Evolutionary conservation across 2,888 invertebrate species (phyloP).

Genomic region (Meandrusa payeni): DNA sequence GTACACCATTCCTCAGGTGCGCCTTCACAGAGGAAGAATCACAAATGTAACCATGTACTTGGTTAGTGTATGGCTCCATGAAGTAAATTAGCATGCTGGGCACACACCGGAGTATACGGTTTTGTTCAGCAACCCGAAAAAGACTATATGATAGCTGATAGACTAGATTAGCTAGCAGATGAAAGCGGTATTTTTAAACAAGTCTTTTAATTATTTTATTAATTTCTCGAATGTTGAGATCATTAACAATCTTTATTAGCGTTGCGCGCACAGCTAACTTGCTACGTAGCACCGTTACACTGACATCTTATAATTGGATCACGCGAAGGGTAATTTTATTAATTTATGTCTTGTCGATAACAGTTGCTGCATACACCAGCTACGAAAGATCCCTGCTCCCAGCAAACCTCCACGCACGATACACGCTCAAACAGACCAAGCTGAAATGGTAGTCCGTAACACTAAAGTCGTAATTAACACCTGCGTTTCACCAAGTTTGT

Average conservation of each 20-base stretch:
- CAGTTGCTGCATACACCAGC: conserved; percentile 27
- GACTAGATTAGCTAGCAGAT: no score
- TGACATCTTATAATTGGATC: conserved; percentile 18
- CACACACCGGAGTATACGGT: no score
- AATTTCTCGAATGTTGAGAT: background rate
- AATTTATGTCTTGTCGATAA: conserved; percentile 38
- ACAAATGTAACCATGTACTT: no score
- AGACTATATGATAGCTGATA: no score
- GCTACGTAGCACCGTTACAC: conserved; percentile 2
- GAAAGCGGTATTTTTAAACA: no score
- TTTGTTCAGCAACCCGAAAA: no score
- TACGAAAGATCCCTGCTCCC: background rate
- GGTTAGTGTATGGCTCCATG: no score
- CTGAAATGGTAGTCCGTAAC: conserved; percentile 34
- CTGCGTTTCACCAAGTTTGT: conserved; percentile 57
- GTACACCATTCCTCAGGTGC: no score
- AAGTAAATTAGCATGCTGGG: no score
- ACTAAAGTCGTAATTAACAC: conserved; percentile 62
- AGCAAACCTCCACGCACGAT: background rate
- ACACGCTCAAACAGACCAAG: conserved; percentile 33
- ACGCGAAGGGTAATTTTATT: conserved; percentile 24
- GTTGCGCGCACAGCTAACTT: background rate
- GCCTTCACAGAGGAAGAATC: no score
- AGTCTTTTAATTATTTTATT: no score
- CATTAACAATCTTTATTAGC: background rate